Evolutionary conservation across 2,113 vertebrate genomes (phyloP), one percentile per base, ranked within the genome.

Genomic region (Xiphophorus maculatus): DNA sequence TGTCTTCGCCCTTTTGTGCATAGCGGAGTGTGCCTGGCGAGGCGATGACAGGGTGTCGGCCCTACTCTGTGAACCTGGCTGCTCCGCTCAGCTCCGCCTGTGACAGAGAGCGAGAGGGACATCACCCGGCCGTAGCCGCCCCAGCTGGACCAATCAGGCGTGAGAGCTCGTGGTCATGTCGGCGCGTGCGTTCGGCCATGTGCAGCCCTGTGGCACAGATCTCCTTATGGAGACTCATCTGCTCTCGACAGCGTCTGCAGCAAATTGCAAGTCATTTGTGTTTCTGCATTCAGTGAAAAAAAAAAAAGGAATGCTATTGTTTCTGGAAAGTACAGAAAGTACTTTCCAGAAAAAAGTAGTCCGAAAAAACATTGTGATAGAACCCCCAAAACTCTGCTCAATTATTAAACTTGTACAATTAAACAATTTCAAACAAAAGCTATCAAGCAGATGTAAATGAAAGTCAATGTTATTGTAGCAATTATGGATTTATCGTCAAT

Each of bases 181-280:
- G 61, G 79, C 74, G 76, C 68, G 11, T 76, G 83, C 85, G 80
- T 71, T 84, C 81, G 13, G 74, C 86, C 76, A 30, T 80, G 90
- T 79, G 84, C 88, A 85, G 81, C 40, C 66, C 80, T 65, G 82
- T 84, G 87, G 83, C 90, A 90, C 91, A 90, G 82, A 90, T 88
- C 80, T 33, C 79, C 85, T 81, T 64, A 72, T 80, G 87, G 87
- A 84, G 60, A 77, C 68, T 80, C 66, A 86, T 44, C 66, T 32
- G 76, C 68, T 80, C 74, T 81, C 86, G 67, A 69, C 73, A 58
- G 84, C 44, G 69, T 79, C 67, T 48, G 48, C 14, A 7, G 37
- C 32, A 27, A 83, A 69, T 73, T 51, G 77, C 58, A 63, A 68
- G 77, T 79, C 33, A 15, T 27, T 78, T 17, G 68, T 61, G 71